These are phyloP conservation scores for Spondyliosoma cantharus DNA, from an alignment of 2,797 vertebrate genomes.

Conservation along the genomic window DNA sequence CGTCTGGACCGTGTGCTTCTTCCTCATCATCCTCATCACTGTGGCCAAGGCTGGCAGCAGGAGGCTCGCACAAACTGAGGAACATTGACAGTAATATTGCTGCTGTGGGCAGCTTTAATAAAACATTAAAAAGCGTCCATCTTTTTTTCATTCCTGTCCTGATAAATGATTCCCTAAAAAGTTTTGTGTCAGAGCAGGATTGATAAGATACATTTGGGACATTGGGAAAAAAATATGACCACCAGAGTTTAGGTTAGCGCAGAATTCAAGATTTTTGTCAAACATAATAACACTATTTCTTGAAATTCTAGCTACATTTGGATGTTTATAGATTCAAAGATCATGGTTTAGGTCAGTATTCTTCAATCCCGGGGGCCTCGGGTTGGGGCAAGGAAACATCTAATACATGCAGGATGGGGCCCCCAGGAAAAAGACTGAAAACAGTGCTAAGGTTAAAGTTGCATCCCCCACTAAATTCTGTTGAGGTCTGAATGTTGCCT, in stretches of 20 bases:
- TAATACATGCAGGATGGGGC: too few species aligned
- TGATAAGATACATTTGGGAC: not conserved
- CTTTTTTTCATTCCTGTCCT: not conserved
- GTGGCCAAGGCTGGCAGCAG: conserved; percentile 77
- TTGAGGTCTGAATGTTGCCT: too few species aligned
- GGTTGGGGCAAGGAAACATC: too few species aligned
- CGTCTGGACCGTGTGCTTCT: conserved; percentile 77
- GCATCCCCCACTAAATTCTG: too few species aligned
- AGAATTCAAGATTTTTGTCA: not conserved
- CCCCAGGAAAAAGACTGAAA: too few species aligned
- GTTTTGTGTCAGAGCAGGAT: not conserved
- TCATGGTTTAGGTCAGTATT: too few species aligned
- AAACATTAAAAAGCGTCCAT: conserved; percentile 29
- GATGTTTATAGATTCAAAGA: too few species aligned
- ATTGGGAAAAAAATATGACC: not conserved
- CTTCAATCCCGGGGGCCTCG: too few species aligned
- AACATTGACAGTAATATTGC: conserved; percentile 19
- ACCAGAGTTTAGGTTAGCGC: not conserved
- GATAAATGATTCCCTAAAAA: not conserved
- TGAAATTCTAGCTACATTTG: not conserved
- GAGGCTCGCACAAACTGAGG: conserved; percentile 24
- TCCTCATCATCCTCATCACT: conserved; percentile 77
- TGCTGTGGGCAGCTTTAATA: conserved; percentile 53
- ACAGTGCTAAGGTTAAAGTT: too few species aligned
- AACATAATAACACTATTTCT: not conserved